Base-by-base conservation (phyloP, 1,140 invertebrate species). In the Harpegnathos saltator region DNA sequence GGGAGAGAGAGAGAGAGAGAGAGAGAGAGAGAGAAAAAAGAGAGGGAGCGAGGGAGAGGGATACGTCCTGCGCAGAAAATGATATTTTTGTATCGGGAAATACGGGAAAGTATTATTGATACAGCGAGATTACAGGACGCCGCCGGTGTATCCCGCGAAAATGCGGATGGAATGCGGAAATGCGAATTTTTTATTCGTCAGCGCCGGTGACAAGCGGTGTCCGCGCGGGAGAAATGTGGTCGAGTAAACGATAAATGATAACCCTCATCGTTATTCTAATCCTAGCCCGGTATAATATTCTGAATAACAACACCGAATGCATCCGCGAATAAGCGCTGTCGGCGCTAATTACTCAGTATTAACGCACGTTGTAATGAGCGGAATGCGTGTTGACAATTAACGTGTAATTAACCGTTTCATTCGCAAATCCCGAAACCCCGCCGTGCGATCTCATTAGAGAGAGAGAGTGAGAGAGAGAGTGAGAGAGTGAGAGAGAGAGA, bases 71-170 rank as follows among this genome's bases (percentile, higher is more conserved):
- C 38, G 9, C 29, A 17, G 48, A 80, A 71, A 59, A 59, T 59
- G 69, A 17, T 58, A 22, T 2, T 9, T 29, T 14, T 59, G 11
- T 24, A 59, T 59, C 38, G 52, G 38, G 7, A 69, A 69, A 69
- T 44, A 68, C 63, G 63, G n/a, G 54, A 19, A 44, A 63, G 66
- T 14, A 61, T 73, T 33, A 38, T 26, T 72, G 59, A 81, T 50
- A n/a, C 7, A 29, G 52, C 50, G 22, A 22, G 17, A 26, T 38
- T 58, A 15, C 26, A 44, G 38, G 3, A 44, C 3, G 38, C 11
- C 7, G 38, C 38, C 38, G 38, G 38, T 9, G 38, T 11, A 33
- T 44, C 7, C 38, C 38, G 3, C 38, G n/a, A n/a, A n/a, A n/a
- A n/a, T n/a, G n/a, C n/a, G n/a, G n/a, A n/a, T n/a, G n/a, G n/a